phyloP scores from a whole-genome alignment of 2,797 vertebrate genomes.

The Cyclopterus lumpus region DNA sequence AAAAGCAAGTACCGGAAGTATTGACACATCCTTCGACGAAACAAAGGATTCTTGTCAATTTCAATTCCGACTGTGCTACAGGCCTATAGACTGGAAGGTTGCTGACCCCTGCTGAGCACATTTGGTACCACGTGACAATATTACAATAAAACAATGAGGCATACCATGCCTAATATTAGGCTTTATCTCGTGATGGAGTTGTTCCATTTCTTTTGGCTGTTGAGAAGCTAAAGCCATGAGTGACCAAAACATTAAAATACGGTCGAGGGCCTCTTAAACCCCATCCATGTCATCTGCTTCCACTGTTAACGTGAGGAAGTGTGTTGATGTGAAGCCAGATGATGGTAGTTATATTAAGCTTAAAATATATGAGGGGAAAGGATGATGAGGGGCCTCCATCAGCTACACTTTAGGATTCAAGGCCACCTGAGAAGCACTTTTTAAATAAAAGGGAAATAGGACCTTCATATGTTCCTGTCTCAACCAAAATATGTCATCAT shows the following conservation, averaged over 20 bases:
- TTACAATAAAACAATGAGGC: not conserved
- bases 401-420: not conserved
- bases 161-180: not conserved
- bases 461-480: no score
- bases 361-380: conserved; percentile 5
- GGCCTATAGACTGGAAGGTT: not conserved
- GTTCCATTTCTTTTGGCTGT: not conserved
- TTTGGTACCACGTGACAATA: not conserved
- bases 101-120: conserved; percentile 45
- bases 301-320: not conserved
- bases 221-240: not conserved
- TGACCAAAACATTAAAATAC: not conserved
- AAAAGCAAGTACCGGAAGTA: conserved; percentile 8
- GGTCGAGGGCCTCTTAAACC: not conserved
- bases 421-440: no score
- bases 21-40: not conserved
- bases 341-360: not conserved
- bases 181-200: not conserved
- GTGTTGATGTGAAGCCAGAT: not conserved
- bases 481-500: no score
- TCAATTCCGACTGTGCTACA: not conserved
- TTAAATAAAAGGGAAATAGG: no score
- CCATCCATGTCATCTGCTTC: not conserved
- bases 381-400: not conserved
- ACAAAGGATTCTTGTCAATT: conserved; percentile 20